These are phyloP conservation scores for Raja brachyura DNA, from an alignment of 2,113 vertebrate species.

Conservation along the genomic window DNA sequence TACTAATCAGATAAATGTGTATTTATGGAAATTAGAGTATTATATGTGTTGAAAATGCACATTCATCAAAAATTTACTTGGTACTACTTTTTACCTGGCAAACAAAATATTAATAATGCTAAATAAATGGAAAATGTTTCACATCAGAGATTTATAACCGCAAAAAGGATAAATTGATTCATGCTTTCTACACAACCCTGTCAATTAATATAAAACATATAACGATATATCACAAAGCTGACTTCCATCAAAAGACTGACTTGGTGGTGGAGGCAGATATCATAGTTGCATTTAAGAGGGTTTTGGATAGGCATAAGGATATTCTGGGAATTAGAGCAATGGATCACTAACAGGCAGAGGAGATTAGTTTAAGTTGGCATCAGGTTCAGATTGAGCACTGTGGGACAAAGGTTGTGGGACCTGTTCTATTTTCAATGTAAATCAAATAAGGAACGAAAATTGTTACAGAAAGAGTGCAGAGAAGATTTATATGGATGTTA, in stretches of 20 bases:
- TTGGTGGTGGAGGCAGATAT: too few species aligned
- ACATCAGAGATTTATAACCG: background rate
- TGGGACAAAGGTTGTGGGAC: too few species aligned
- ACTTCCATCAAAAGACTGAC: background rate
- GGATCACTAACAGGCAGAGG: too few species aligned
- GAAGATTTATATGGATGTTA: too few species aligned
- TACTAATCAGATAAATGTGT: background rate
- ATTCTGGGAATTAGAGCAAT: too few species aligned
- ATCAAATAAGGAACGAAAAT: background rate
- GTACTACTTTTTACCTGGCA: background rate
- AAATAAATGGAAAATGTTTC: background rate
- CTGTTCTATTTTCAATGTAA: too few species aligned
- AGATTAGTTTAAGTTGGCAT: too few species aligned
- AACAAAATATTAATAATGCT: constrained; percentile 1
- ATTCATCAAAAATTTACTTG: background rate
- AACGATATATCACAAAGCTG: background rate
- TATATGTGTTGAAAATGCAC: background rate
- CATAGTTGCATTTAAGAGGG: too few species aligned
- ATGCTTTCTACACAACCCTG: background rate
- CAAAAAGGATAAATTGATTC: background rate
- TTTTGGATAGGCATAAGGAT: too few species aligned
- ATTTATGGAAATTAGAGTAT: background rate
- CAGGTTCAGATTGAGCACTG: too few species aligned
- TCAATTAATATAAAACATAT: background rate
- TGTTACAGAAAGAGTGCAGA: background rate